Conservation (phyloP, 1,140 invertebrate species). For the Rhopalosiphum padi region DNA sequence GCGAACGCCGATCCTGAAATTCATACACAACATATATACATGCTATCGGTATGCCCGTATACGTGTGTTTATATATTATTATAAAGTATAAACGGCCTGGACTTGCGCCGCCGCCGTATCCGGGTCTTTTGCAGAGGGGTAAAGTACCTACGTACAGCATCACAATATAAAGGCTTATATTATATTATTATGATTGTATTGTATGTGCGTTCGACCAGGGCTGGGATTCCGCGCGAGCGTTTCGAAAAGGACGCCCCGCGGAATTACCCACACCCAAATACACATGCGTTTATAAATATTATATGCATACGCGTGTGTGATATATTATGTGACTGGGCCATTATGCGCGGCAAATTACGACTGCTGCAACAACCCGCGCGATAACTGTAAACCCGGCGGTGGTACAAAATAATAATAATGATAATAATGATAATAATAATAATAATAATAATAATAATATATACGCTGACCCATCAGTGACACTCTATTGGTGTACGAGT, state of each 20-base stretch:
- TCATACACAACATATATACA: no score
- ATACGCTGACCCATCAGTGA: neutral
- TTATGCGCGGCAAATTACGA: constrained; percentile 49
- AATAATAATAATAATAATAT: neutral
- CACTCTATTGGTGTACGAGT: neutral
- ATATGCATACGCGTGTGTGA: no score
- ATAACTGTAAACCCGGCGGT: neutral
- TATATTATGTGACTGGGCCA: neutral
- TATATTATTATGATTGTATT: neutral
- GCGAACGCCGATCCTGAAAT: neutral
- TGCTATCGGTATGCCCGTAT: no score
- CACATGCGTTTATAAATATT: neutral
- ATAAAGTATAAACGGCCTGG: neutral
- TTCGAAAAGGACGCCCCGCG: neutral
- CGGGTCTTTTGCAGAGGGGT: neutral
- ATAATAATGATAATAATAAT: neutral
- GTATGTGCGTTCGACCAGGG: no score
- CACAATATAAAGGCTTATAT: constrained; percentile 6
- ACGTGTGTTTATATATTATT: neutral
- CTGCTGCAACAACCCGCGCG: neutral
- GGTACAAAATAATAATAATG: neutral
- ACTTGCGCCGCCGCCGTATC: neutral
- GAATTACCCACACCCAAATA: neutral
- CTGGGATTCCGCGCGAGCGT: neutral
- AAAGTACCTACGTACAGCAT: neutral